These are phyloP conservation scores for Amblyteles armatorius DNA, from an alignment of 2,888 invertebrate species.

Conservation along the genomic window DNA sequence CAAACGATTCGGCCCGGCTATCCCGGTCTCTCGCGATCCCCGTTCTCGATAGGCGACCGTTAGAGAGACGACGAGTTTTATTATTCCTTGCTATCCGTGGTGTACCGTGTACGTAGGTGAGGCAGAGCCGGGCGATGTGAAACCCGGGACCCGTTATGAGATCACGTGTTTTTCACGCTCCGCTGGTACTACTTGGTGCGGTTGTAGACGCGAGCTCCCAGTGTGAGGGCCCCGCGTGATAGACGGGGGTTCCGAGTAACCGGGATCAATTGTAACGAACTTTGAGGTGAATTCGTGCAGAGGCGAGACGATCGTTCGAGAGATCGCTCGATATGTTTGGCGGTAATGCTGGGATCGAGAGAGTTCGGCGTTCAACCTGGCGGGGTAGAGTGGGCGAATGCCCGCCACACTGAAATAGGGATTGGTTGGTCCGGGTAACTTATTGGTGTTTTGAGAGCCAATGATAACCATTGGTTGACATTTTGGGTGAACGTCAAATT, in stretches of 20 bases:
- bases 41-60: constrained; percentile 55
- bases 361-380: not conserved
- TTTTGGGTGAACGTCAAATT: not conserved
- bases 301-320: not conserved
- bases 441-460: not conserved
- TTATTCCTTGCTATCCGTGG: constrained; percentile 28
- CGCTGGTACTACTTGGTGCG: constrained; percentile 63
- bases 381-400: not conserved
- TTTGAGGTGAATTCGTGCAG: not conserved
- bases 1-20: constrained; percentile 61
- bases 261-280: constrained; percentile 9
- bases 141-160: constrained; percentile 70
- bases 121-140: constrained; percentile 36
- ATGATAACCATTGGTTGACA: not conserved
- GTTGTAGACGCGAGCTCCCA: not conserved
- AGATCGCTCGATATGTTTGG: not conserved
- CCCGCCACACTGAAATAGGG: not conserved
- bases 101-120: constrained; percentile 24
- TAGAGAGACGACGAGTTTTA: constrained; percentile 70
- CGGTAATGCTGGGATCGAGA: not conserved
- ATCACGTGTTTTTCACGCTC: constrained; percentile 78
- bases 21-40: constrained; percentile 51
- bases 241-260: not conserved
- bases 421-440: not conserved
- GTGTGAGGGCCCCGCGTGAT: not conserved